Evolutionary conservation across 2,888 invertebrate genomes (phyloP), one percentile per base, ranked within the genome.

Genomic region (Phalangium opilio): DNA sequence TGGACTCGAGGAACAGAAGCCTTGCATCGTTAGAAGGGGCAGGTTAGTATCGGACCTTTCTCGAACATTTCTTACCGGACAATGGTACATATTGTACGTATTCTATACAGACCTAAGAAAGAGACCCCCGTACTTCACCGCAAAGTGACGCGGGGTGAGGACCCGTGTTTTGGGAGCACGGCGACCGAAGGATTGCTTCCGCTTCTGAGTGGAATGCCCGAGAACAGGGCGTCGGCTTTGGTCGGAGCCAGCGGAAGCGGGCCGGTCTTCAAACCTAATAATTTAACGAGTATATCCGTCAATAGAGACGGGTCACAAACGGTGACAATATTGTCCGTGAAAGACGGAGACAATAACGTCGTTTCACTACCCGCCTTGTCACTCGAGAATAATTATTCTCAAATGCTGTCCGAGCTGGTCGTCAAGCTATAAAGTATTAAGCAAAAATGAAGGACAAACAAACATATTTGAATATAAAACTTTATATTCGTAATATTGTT

Each of bases 341-440:
- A 57, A 45, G 63, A 67, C 35, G 67, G 67, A 1, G 68, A 67
- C 51, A 64, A 64, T 43, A 27, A 27, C 8, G 61, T 64, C 3
- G 61, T 68, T 40, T 64, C 64, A 1, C 58, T 70, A 20, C 70
- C 70, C 1, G 63, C 67, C 5, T 60, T 69, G 20, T 63, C 64
- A 52, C 60, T 64, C n/a, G 68, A 69, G 49, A 67, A 69, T 53
- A 70, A 70, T 58, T 71, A 70, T 55, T 66, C 70, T 20, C 70
- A 71, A 57, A 65, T 70, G 58, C 60, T 72, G 21, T 68, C 70
- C 1, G 70, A 72, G 52, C 60, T 72, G 2, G 71, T 70, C 41
- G 62, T 67, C 52, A 66, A 68, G 49, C 62, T 68, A 43, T 68
- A 51, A 52, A 34, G 14, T 12, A n/a, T 34, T 14, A 34, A 12